A percentile compares a stretch with the other conserved stretches of the same genome.
Conservation (phyloP, 2,888 invertebrate genomes). For the Pherbina coryleti region DNA sequence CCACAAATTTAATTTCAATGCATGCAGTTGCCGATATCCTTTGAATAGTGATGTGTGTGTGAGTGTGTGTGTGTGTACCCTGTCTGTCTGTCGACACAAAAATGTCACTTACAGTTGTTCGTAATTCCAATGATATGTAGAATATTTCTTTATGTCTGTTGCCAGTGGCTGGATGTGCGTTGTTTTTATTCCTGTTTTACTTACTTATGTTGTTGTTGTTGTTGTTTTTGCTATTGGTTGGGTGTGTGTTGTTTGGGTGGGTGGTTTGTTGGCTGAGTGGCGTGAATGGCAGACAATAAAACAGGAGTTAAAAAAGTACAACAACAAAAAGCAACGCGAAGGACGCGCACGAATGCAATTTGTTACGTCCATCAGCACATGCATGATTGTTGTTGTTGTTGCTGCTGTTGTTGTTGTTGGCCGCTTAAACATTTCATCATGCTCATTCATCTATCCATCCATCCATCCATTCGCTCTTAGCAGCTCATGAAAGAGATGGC, state of each 20-base stretch:
- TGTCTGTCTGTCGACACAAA: constrained; percentile 58
- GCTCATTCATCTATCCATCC: constrained; percentile 12
- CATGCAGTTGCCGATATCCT: not conserved
- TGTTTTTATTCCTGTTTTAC: constrained; percentile 32
- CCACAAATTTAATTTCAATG: constrained; percentile 9
- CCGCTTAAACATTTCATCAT: constrained; percentile 28
- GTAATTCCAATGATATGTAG: constrained; percentile 66
- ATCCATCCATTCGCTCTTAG: constrained; percentile 1
- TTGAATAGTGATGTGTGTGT: constrained; percentile 26
- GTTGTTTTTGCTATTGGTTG: not conserved
- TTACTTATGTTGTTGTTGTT: not conserved
- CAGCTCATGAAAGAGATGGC: constrained; percentile 36
- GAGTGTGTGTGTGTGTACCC: constrained; percentile 34
- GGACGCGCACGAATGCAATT: constrained; percentile 24
- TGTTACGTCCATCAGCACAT: constrained; percentile 39
- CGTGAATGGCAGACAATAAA: not conserved
- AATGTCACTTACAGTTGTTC: constrained; percentile 62
- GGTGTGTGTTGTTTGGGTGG: not conserved
- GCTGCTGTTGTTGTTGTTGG: constrained; percentile 3
- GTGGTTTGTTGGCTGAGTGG: not conserved
- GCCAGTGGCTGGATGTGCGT: constrained; percentile 29
- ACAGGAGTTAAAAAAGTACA: not conserved
- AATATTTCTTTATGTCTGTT: constrained; percentile 52
- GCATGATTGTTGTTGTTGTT: not conserved
- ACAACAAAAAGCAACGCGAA: not conserved